These are phyloP conservation scores for Microcebus murinus DNA, from an alignment of 2,113 vertebrate species.

Conservation along the genomic window DNA sequence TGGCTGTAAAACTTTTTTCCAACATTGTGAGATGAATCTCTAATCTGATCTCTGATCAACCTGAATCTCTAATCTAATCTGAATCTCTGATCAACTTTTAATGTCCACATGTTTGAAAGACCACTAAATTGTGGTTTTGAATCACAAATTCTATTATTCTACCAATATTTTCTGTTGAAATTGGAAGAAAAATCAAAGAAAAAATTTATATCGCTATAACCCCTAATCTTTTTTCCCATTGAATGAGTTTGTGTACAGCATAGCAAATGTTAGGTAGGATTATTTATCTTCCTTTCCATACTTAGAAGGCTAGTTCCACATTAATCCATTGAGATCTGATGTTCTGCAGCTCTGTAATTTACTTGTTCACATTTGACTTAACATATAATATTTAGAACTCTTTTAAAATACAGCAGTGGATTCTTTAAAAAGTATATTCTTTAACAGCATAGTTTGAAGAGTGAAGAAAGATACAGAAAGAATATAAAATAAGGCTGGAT, in stretches of 20 bases:
- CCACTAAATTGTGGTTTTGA: not conserved
- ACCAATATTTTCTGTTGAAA: not conserved
- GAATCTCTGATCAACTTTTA: not conserved
- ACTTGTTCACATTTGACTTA: not conserved
- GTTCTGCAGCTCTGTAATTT: constrained; percentile 5
- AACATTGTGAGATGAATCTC: not conserved
- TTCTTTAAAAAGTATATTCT: not conserved
- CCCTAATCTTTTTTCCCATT: not conserved
- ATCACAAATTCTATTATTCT: not conserved
- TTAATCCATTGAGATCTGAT: not conserved
- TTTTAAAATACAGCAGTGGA: not conserved
- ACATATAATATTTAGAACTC: not conserved
- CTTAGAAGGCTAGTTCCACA: not conserved
- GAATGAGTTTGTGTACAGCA: not conserved
- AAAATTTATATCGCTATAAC: not conserved
- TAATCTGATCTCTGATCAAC: not conserved
- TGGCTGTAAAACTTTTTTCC: not conserved
- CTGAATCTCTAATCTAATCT: not conserved
- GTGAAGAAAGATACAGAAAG: not conserved
- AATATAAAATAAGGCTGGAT: not conserved
- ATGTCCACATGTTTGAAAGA: not conserved
- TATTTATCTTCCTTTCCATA: not conserved
- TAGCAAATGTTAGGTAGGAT: not conserved
- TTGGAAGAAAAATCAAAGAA: not conserved
- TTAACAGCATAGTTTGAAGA: not conserved